Evolutionary conservation across 2,797 vertebrate genomes (phyloP), one percentile per base, ranked within the genome.

Genomic region (Carapus acus): DNA sequence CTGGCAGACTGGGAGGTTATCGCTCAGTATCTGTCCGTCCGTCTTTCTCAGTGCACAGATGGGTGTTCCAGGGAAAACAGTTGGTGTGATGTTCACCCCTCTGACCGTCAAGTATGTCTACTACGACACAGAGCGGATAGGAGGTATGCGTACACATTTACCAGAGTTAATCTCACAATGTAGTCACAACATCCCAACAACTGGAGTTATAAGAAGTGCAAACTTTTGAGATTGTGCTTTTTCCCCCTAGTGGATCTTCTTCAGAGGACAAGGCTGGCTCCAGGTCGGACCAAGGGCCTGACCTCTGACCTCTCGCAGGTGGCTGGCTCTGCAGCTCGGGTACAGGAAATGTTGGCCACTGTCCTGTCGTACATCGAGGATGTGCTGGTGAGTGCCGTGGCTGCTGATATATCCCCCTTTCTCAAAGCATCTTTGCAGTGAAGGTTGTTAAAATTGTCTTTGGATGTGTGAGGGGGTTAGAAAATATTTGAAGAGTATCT

Each of bases 11-110:
- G 38, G 54, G 14, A 18, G 2, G 31, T 36, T 42, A 43, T 49
- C 37, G 58, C 29, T 71, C n/a, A 68, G 39, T 23, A 17, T 40
- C n/a, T 49, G 45, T 68, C 41, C 64, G 6, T 68, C 0, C 78
- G 2, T 27, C 17, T 70, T 49, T n/a, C 62, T 16, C 82, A 99
- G 96, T 78, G 93, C 94, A 13, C 91, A 94, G 62, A 98, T 99
- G 94, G 94, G 96, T n/a, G 92, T 98, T 37, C 94, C 94, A 7
- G 92, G 93, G 40, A 95, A 94, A 79, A 99, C 96, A 0, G 95
- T 99, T 63, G 96, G 96, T 1, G 94, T 99, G 65, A 98, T 98
- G 94, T 98, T 98, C 82, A 98, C 96, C 24, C 96, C 94, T 0
- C 84, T 97, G 23, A 90, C 88, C 0, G 91, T 96, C 71, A 94